Evolutionary conservation across 92 coral and sea anemone genomes (phyloP).

Genomic region (Epizoanthus illoricatus): DNA sequence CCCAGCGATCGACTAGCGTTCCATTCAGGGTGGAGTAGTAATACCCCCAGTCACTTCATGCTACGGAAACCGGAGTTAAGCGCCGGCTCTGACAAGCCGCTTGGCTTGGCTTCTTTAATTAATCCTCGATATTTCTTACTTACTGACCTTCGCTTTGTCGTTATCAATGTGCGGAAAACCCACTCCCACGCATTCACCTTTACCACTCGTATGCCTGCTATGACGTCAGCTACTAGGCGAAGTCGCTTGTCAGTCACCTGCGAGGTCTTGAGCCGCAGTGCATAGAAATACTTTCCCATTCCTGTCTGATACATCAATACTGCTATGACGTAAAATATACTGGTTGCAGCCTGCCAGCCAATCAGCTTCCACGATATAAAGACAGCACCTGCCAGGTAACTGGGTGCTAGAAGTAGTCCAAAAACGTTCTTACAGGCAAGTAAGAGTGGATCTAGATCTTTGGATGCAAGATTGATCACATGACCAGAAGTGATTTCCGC

Average conservation of each 20-base stretch:
- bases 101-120: too few species aligned
- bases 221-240: slow-evolving; percentile 21
- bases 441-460: background rate
- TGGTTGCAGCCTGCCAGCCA: slow-evolving; percentile 24
- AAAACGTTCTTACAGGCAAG: background rate
- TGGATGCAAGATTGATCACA: too few species aligned
- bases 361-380: slow-evolving; percentile 5
- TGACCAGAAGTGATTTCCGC: slow-evolving; percentile 3
- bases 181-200: slow-evolving; percentile 9
- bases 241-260: slow-evolving; percentile 13
- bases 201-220: slow-evolving; percentile 21
- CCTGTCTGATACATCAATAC: background rate
- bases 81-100: too few species aligned
- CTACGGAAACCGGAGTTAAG: slow-evolving; percentile 17
- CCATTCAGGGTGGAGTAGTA: too few species aligned
- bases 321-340: background rate
- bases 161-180: background rate
- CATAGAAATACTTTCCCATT: slow-evolving; percentile 20
- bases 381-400: background rate
- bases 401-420: background rate
- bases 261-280: background rate
- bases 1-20: too few species aligned
- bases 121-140: too few species aligned
- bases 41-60: slow-evolving; percentile 9
- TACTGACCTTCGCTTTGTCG: slow-evolving; percentile 14